Evolutionary conservation across 2,113 vertebrate species (phyloP), one percentile per base, ranked within the genome.

Genomic region (Pitta sordida): DNA sequence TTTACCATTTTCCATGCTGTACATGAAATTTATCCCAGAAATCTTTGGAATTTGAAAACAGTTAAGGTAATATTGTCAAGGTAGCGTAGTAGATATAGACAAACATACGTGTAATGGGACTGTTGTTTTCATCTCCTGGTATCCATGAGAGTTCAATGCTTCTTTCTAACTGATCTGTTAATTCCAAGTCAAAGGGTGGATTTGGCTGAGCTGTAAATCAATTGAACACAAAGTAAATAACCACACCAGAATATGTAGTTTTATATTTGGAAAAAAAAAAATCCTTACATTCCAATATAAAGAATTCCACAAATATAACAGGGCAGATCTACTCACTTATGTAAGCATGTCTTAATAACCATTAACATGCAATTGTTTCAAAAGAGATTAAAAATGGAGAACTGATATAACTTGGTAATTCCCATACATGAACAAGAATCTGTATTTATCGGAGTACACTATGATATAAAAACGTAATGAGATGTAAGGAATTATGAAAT

Each of bases 41-140:
- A 34, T 46, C n/a, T 78, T 29, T 19, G 59, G 64, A 62, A 83
- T 75, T 52, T 51, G 26, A 53, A 24, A 75, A 64, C 22, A 60
- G 21, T 34, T 41, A 79, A 71, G 1, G 2, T 22, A 78, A 63
- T 1, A 2, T 14, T 39, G 19, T 39, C 92, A 68, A 7, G 1
- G 1, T 16, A 58, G 39, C 5, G 36, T 23, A 77, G 32, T 12
- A 60, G 37, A 37, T 20, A 85, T 19, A 91, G 75, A 29, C 55
- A 76, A 32, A 94, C 98, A 7, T 98, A 99, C 99, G 98, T 96
- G 97, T 97, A 96, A 99, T 98, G 19, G 98, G 99, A 85, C 98
- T 99, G 96, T 99, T 99, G 91, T 99, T 98, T 73, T 99, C 99
- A 26, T 99, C 97, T 84, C 99, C 99, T 41, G 99, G 99, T 56